Percentiles rank a stretch among this genome's conserved stretches.
Evolutionary conservation across 2,888 invertebrate species (phyloP).

Genomic region (Epicampocera succincta): DNA sequence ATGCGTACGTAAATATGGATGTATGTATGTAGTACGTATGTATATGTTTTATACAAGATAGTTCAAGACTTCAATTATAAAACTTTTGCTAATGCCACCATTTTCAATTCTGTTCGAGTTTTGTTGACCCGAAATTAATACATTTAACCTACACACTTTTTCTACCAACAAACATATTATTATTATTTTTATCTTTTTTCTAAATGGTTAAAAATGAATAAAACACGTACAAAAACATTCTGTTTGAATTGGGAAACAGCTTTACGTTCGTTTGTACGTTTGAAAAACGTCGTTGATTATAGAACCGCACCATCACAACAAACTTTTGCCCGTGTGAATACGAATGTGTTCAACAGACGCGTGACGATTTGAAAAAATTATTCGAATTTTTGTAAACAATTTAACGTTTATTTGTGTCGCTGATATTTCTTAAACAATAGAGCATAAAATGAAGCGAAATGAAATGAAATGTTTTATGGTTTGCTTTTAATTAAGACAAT

Average conservation of each 20-base stretch:
- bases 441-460: neutral
- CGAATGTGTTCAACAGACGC: slow-evolving; percentile 35
- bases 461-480: slow-evolving; percentile 2
- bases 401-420: slow-evolving; percentile 20
- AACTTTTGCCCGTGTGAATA: neutral
- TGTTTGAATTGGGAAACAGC: slow-evolving; percentile 5
- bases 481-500: slow-evolving; percentile 37
- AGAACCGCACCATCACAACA: slow-evolving; percentile 2
- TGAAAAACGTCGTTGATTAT: slow-evolving; percentile 3
- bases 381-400: slow-evolving; percentile 33
- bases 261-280: neutral
- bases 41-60: no score
- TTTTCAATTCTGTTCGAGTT: neutral
- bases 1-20: no score
- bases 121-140: slow-evolving; percentile 1
- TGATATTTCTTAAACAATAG: slow-evolving; percentile 12
- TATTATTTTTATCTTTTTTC: slow-evolving; percentile 13
- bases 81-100: neutral
- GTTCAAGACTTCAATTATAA: no score
- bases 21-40: no score
- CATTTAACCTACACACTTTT: neutral
- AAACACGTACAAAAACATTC: slow-evolving; percentile 7
- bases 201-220: slow-evolving; percentile 16
- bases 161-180: neutral
- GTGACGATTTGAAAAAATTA: slow-evolving; percentile 60